Base-by-base conservation (phyloP, 1,140 invertebrate species). In the Neomicropteryx cornuta region DNA sequence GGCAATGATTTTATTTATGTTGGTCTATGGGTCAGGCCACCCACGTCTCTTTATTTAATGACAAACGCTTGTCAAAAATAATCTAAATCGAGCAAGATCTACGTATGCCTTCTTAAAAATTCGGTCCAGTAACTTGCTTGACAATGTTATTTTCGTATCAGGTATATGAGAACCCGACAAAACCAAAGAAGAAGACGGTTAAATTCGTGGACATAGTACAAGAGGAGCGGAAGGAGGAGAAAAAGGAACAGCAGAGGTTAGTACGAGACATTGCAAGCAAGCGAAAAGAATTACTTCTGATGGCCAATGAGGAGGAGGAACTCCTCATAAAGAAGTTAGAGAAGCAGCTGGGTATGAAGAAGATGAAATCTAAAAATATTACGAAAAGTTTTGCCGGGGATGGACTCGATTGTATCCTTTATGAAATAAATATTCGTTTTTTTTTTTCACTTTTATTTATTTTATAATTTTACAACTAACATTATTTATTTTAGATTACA, bases 341-440 rank as follows among this genome's bases (percentile, higher is more conserved):
- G 51, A 93, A 94, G 56, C 76, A 83, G 53, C 60, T 95, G 2
- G 83, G 83, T 46, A 50, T 95, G 3, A 85, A 90, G 49, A 87
- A 84, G 51, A 71, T 69, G 31, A 85, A 83, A 52, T 73, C 68
- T 19, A 86, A 87, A 51, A 71, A 69, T 34, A 68, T 84, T 23
- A 82, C 86, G 4, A 82, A 83, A 50, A 79, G 77, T 43, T 93
- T 93, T 63, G 54, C 72, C 27, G 66, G 71, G 35, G 88, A 92
- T 73, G 89, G 89, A 2, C 65, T 93, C 19, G 87, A 90, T 55
- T 93, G 87, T 87, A 85, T 87, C 73, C 73, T 80, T 76, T 71
- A 14, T 18, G 2, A 23, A 22, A 19, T 29, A 14, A 3, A 21
- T 10, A 10, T 33, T 18, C 3, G 13, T 19, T 19, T 23, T 19